These are phyloP conservation scores for Ephydatia muelleri DNA, from an alignment of 37 sponge, comb jelly and placozoan species.

Conservation along the genomic window DNA sequence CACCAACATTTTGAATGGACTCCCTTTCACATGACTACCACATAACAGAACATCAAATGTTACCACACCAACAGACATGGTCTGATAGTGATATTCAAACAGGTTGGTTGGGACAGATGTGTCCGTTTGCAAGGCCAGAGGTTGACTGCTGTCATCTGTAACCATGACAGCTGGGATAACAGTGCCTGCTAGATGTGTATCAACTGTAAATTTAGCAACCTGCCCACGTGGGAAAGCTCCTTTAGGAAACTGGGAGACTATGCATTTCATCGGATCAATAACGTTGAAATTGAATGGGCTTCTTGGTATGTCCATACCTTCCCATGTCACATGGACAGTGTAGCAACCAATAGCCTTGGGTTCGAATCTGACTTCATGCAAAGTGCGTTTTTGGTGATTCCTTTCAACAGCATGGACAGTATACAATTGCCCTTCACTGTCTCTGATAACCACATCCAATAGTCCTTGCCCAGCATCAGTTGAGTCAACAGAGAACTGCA, in stretches of 20 bases:
- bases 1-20: conserved; percentile 59
- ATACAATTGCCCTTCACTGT: conserved; percentile 46
- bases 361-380: conserved; percentile 47
- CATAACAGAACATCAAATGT: conserved; percentile 37
- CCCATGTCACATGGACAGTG: conserved; percentile 48
- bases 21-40: conserved; percentile 35
- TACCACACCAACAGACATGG: conserved; percentile 12
- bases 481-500: conserved; percentile 69
- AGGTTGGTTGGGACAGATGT: conserved; percentile 3
- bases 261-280: conserved; percentile 57
- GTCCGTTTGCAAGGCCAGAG: neutral
- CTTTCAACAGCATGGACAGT: conserved; percentile 47
- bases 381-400: conserved; percentile 13
- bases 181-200: conserved; percentile 43
- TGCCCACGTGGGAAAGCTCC: conserved; percentile 40
- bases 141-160: conserved; percentile 12
- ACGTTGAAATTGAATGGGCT: conserved; percentile 82
- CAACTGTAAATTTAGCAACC: conserved; percentile 40
- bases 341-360: conserved; percentile 64
- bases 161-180: conserved; percentile 36
- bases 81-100: conserved; percentile 24
- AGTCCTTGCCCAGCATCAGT: conserved; percentile 70
- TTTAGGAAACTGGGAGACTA: conserved; percentile 33
- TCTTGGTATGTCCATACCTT: conserved; percentile 43
- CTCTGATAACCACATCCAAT: conserved; percentile 39